phyloP scores from a whole-genome alignment of 2,888 invertebrate genomes.

The Meloe dianella region DNA sequence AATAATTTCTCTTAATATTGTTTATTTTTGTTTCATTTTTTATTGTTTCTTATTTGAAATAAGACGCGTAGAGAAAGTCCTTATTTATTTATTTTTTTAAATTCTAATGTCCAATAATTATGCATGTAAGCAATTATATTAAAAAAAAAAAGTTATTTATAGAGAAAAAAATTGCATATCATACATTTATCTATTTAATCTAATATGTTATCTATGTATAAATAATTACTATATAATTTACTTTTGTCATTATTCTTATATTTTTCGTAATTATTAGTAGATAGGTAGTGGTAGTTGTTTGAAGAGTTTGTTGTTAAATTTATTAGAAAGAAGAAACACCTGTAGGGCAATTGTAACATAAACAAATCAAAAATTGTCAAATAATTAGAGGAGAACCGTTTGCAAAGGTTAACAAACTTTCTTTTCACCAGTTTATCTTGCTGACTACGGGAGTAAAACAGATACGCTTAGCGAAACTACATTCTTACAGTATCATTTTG shows the following conservation, averaged over 20 bases:
- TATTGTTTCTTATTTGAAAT: neutral
- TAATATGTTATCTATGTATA: too few relatives aligned
- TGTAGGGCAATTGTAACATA: neutral
- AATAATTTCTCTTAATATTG: neutral
- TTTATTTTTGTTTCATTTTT: neutral
- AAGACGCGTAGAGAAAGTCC: neutral
- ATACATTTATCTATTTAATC: too few relatives aligned
- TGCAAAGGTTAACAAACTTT: constrained; percentile 24
- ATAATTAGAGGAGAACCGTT: constrained; percentile 17
- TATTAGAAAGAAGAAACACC: too few relatives aligned
- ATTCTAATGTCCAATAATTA: neutral
- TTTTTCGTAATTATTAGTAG: neutral
- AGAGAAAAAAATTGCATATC: neutral
- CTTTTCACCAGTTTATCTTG: constrained; percentile 23
- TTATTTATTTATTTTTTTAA: too few relatives aligned
- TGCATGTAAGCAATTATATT: neutral
- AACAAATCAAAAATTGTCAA: neutral
- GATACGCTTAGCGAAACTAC: constrained; percentile 8
- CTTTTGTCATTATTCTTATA: neutral
- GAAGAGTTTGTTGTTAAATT: too few relatives aligned
- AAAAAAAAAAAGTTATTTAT: neutral
- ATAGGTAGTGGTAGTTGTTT: too few relatives aligned
- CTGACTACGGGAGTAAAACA: constrained; percentile 23
- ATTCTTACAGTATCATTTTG: too few relatives aligned
- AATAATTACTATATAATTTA: neutral